These are phyloP conservation scores for Cetoscarus ocellatus DNA, from an alignment of 2,797 vertebrate species.

Conservation along the genomic window DNA sequence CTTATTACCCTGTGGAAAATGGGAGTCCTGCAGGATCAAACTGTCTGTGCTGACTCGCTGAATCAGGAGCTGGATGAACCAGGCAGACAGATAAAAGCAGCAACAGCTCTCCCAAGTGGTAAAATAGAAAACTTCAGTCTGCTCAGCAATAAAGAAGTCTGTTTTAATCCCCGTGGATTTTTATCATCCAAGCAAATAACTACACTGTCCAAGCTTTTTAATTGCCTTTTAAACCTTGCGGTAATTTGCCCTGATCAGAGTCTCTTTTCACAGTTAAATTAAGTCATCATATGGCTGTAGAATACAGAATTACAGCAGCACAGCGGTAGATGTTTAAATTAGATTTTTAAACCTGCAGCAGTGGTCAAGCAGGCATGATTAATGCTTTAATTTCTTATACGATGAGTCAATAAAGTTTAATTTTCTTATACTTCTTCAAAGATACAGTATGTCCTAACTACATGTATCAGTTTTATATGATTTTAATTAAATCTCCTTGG, in stretches of 20 bases:
- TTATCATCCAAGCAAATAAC: slow-evolving; percentile 57
- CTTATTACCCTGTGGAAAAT: slow-evolving; percentile 72
- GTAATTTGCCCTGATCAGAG: slow-evolving; percentile 49
- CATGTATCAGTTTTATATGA: too few relatives aligned
- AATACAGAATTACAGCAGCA: slow-evolving; percentile 27
- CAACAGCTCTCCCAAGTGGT: slow-evolving; percentile 79
- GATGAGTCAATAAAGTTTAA: slow-evolving; percentile 19
- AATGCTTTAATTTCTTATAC: neutral
- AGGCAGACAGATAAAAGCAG: slow-evolving; percentile 55
- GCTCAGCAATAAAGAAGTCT: slow-evolving; percentile 21
- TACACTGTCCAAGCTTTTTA: slow-evolving; percentile 44
- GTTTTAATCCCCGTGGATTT: slow-evolving; percentile 46
- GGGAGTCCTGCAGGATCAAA: slow-evolving; percentile 62
- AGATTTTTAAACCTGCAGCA: slow-evolving; percentile 32
- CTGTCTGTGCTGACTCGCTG: slow-evolving; percentile 48
- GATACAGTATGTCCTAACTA: neutral
- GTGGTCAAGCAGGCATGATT: slow-evolving; percentile 42
- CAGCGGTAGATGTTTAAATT: slow-evolving; percentile 34
- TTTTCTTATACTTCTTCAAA: slow-evolving; percentile 8
- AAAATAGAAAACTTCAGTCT: slow-evolving; percentile 48
- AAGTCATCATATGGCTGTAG: slow-evolving; percentile 20
- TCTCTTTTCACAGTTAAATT: slow-evolving; percentile 41
- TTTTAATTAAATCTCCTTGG: neutral
- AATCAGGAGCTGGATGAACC: slow-evolving; percentile 9
- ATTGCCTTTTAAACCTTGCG: slow-evolving; percentile 50